Evolutionary conservation across 2,113 vertebrate genomes (phyloP).

Genomic region (Nycticryphes semicollaris): DNA sequence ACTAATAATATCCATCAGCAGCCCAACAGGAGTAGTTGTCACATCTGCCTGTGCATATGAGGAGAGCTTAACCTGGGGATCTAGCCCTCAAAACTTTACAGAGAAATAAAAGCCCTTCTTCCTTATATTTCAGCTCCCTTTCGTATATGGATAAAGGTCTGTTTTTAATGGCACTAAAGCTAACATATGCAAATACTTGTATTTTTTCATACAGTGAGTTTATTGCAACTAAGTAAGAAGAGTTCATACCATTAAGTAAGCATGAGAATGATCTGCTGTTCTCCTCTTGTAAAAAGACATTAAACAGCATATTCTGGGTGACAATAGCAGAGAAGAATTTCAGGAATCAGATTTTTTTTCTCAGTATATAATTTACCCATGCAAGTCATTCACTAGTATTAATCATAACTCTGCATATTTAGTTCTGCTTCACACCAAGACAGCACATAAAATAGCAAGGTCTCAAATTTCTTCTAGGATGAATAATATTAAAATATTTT

Average conservation of each 20-base stretch:
- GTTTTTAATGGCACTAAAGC: background rate
- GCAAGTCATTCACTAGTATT: background rate
- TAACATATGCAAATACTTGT: background rate
- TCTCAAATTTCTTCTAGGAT: background rate
- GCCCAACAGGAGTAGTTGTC: background rate
- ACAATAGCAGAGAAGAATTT: background rate
- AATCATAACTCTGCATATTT: background rate
- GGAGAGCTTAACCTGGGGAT: background rate
- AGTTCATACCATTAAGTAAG: background rate
- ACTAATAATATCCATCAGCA: background rate
- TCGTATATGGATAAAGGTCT: background rate
- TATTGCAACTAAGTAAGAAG: background rate
- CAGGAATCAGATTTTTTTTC: background rate
- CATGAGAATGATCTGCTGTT: background rate
- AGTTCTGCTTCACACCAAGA: background rate
- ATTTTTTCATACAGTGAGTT: background rate
- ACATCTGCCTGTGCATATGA: background rate
- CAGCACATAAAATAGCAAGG: background rate
- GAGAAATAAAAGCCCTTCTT: background rate
- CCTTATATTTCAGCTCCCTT: background rate
- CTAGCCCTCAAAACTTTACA: background rate
- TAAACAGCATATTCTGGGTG: background rate
- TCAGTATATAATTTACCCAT: background rate
- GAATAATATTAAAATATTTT: background rate
- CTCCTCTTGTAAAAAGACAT: background rate